These are phyloP conservation scores for Sciurus vulgaris DNA, from an alignment of 2,797 vertebrate genomes.

Conservation along the genomic window DNA sequence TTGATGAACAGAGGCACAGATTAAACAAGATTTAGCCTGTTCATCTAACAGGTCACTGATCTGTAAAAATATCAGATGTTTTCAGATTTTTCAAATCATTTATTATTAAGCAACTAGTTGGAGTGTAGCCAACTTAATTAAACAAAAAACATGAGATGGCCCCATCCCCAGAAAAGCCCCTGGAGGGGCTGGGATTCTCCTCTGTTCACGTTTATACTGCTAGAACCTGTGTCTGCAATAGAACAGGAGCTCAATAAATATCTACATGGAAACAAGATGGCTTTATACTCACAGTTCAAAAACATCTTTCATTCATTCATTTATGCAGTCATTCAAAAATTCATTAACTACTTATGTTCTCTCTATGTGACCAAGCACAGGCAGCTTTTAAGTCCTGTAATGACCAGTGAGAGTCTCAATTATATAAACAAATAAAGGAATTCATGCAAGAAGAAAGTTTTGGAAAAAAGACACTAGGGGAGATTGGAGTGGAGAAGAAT, in stretches of 20 bases:
- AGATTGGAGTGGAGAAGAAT: not conserved
- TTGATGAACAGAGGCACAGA: conserved; percentile 87
- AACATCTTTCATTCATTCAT: not conserved
- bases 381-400: not conserved
- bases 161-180: conserved; percentile 64
- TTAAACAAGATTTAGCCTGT: conserved; percentile 88
- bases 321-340: conserved; percentile 5
- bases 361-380: not conserved
- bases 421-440: not conserved
- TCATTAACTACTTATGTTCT: not conserved
- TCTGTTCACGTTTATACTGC: not conserved
- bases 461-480: not conserved
- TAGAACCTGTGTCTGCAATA: not conserved
- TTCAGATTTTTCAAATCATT: conserved; percentile 89
- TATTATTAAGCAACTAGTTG: conserved; percentile 85
- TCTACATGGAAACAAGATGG: not conserved
- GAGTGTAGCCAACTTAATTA: conserved; percentile 83
- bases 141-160: conserved; percentile 79
- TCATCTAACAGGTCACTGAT: conserved; percentile 88
- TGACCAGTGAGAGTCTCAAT: not conserved
- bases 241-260: not conserved
- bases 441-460: not conserved
- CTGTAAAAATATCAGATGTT: conserved; percentile 91
- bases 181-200: not conserved
- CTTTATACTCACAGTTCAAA: not conserved